Conservation (phyloP, 2,113 vertebrate species). For the Clarias gariepinus region DNA sequence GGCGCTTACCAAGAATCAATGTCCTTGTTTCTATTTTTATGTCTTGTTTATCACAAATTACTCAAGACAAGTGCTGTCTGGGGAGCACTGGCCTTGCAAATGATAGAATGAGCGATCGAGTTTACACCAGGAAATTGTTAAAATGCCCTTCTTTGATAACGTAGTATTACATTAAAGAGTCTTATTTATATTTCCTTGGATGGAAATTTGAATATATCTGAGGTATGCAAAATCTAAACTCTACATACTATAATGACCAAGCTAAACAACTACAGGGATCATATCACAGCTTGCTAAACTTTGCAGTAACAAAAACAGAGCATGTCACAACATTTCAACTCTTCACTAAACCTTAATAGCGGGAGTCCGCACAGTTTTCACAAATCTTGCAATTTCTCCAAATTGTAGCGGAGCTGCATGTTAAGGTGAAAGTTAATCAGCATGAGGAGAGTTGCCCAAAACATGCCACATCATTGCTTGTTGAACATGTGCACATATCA, state of each 20-base stretch:
- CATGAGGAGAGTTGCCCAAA: neutral
- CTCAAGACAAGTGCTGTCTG: conserved; percentile 33
- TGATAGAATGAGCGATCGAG: conserved; percentile 14
- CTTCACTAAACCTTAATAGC: neutral
- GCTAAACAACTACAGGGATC: neutral
- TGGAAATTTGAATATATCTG: neutral
- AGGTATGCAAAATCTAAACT: neutral
- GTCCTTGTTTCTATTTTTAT: conserved; percentile 41
- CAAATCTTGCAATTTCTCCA: neutral
- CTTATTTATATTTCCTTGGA: neutral
- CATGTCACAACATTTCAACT: neutral
- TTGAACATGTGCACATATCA: conserved; percentile 16
- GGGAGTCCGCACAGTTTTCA: neutral
- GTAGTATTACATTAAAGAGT: neutral
- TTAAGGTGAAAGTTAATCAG: conserved; percentile 14
- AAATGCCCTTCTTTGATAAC: neutral
- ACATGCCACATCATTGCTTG: conserved; percentile 25
- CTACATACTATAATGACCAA: neutral
- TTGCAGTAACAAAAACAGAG: neutral
- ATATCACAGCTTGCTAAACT: neutral
- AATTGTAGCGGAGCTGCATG: neutral
- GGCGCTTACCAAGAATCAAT: conserved; percentile 29
- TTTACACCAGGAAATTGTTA: neutral
- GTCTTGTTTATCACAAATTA: conserved; percentile 46
- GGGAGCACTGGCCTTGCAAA: conserved; percentile 31